Base-by-base conservation (phyloP, 2,888 invertebrate species). In the Athetis lepigone region DNA sequence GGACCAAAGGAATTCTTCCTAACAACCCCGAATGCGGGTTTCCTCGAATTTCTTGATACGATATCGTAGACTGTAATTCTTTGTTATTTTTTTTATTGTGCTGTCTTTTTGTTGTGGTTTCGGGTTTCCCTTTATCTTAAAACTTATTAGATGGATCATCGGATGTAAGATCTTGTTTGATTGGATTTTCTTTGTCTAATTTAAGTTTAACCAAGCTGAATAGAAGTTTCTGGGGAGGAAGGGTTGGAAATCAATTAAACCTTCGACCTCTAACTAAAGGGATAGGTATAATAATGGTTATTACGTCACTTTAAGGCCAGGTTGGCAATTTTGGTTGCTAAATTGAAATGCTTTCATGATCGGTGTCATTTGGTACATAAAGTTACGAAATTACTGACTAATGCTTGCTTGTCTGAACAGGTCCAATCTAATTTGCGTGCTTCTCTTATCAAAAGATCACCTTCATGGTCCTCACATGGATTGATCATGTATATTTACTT, bases 1-100 rank as follows among this genome's bases (percentile, higher is more conserved):
- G 77, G 74, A 64, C 78, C 72, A 79, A 84, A 86, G 80, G 84
- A 84, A 85, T 86, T 82, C 84, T 79, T 80, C 75, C 67, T 75
- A 80, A 84, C 82, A 84, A 84, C 83, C 82, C 67, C 76, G 57
- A 66, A 71, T 67, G 57, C 75, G 75, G 77, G 77, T 75, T 75
- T 65, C 75, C 69, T 64, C 80, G 77, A 84, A 82, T 83, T 85
- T 77, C 80, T 81, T 79, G 77, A 85, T 85, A 78, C 82, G 76
- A 83, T 81, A 74, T 73, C 54, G 79, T 72, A 57, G 66, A 59
- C 70, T 79, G 75, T 75, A 77, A 80, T 81, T 80, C 79, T 80
- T 85, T 85, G 81, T 80, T 81, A 77, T 79, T 78, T 81, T 66
- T 33, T 82, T 80, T 81, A 81, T 79, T 70, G 70, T 66, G 57